Conservation (phyloP, 1,140 invertebrate species). For the Wasmannia auropunctata region DNA sequence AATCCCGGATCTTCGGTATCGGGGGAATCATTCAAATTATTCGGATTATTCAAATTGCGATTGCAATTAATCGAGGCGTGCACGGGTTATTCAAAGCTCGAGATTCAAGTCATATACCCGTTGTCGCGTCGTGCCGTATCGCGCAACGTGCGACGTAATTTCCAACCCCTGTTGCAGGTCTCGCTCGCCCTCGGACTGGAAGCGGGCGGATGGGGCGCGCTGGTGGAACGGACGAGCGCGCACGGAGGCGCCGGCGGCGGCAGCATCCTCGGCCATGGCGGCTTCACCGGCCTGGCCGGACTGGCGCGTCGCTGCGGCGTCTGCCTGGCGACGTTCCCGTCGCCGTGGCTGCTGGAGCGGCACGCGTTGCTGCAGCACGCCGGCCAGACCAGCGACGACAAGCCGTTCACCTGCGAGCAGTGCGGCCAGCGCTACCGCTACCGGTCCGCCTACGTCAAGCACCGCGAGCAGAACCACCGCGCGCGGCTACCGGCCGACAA, state of each 20-base stretch:
- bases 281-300: constrained; percentile 80
- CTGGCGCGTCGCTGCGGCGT: constrained; percentile 90
- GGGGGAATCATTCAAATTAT: not conserved
- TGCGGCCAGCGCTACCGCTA: constrained; percentile 96
- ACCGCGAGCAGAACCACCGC: constrained; percentile 94
- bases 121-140: not conserved
- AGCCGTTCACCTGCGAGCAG: constrained; percentile 96
- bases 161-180: constrained; percentile 75
- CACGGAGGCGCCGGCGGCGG: constrained; percentile 78
- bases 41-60: not conserved
- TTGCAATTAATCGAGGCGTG: not conserved
- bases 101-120: not conserved
- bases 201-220: constrained; percentile 85
- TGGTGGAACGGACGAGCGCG: constrained; percentile 82
- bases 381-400: constrained; percentile 89
- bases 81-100: not conserved
- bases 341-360: constrained; percentile 92
- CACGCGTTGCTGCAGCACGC: constrained; percentile 92
- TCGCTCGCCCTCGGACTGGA: constrained; percentile 84
- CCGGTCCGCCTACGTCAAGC: constrained; percentile 94
- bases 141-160: not conserved
- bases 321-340: constrained; percentile 93
- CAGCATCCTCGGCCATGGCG: constrained; percentile 83
- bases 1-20: not conserved
- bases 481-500: constrained; percentile 94